These are phyloP conservation scores for Caenorhabditis briggsae DNA, from an alignment of 1,140 invertebrate genomes.

Conservation along the genomic window DNA sequence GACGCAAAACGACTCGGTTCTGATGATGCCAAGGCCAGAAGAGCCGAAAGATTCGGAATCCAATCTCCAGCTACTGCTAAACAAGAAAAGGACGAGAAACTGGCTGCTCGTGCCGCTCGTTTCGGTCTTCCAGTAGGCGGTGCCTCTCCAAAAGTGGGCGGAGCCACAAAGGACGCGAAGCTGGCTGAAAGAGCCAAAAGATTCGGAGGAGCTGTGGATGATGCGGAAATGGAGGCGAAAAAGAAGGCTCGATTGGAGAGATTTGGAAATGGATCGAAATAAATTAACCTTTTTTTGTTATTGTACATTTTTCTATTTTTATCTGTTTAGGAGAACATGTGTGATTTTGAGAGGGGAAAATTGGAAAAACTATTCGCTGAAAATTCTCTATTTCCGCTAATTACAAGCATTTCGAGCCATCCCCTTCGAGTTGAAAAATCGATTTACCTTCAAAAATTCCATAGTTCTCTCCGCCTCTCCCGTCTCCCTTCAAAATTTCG, in stretches of 20 bases:
- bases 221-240: constrained; percentile 49
- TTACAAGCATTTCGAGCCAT: too few relatives aligned
- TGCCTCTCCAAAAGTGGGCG: not conserved
- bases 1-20: constrained; percentile 23
- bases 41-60: constrained; percentile 10
- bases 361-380: too few relatives aligned
- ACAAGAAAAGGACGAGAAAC: not conserved
- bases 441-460: too few relatives aligned
- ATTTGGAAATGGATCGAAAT: not conserved
- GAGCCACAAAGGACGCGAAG: constrained; percentile 7
- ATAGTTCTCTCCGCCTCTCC: too few relatives aligned
- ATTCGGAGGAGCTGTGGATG: constrained; percentile 1
- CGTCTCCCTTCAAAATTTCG: too few relatives aligned
- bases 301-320: not conserved
- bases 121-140: constrained; percentile 25
- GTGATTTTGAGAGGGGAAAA: not conserved
- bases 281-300: not conserved
- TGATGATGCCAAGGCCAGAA: not conserved
- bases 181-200: constrained; percentile 6
- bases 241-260: constrained; percentile 35
- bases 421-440: too few relatives aligned
- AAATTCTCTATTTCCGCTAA: too few relatives aligned
- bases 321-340: not conserved
- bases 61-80: not conserved
- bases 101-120: constrained; percentile 38